Evolutionary conservation across 2,888 invertebrate species (phyloP).

Genomic region (Xestia c-nigrum): DNA sequence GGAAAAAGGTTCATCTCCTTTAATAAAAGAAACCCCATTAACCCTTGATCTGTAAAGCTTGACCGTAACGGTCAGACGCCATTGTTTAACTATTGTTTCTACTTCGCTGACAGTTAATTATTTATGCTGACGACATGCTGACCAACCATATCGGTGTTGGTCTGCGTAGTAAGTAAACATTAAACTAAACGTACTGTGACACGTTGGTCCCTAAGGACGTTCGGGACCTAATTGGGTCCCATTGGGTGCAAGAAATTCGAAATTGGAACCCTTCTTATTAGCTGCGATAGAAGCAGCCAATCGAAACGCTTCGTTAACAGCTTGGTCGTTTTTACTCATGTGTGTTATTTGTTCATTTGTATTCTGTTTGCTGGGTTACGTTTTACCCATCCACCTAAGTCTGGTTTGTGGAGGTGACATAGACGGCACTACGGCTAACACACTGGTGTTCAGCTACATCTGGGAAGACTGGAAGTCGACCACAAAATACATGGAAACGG

Average conservation of each 20-base stretch:
- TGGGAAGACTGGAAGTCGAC: neutral
- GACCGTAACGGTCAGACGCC: too few relatives aligned
- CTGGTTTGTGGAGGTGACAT: neutral
- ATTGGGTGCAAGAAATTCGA: slow-evolving; percentile 22
- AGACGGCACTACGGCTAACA: neutral
- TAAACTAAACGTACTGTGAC: neutral
- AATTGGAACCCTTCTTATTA: slow-evolving; percentile 33
- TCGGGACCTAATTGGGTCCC: slow-evolving; percentile 36
- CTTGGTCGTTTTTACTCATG: neutral
- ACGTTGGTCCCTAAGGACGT: slow-evolving; percentile 24
- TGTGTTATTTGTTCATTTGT: neutral
- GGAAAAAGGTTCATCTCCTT: neutral
- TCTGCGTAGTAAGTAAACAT: neutral
- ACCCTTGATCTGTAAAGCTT: too few relatives aligned
- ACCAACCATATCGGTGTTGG: too few relatives aligned
- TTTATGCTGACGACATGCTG: neutral
- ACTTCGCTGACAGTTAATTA: too few relatives aligned
- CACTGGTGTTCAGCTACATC: neutral
- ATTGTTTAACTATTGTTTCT: too few relatives aligned
- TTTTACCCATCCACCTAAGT: neutral
- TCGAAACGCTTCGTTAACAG: slow-evolving; percentile 6
- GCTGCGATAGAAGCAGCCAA: slow-evolving; percentile 10
- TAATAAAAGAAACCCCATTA: neutral
- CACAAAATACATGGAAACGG: neutral
- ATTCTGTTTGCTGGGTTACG: neutral